Conservation (phyloP, 2,888 invertebrate genomes). For the Epinotia bilunana region DNA sequence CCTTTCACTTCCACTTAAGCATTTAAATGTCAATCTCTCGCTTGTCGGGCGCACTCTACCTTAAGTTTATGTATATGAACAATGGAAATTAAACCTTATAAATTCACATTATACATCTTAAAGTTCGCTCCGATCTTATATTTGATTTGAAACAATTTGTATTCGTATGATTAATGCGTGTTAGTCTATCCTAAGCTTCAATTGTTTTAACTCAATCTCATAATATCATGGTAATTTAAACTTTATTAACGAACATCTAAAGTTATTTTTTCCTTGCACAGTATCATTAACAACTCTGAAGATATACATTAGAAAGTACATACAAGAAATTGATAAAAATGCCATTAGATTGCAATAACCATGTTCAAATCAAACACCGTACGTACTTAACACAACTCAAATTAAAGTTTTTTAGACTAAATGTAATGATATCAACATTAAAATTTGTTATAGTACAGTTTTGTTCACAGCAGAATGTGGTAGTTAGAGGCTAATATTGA, state of each 20-base stretch:
- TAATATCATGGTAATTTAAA: conserved; percentile 49
- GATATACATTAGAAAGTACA: conserved; percentile 68
- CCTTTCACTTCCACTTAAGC: conserved; percentile 83
- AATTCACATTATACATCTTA: conserved; percentile 48
- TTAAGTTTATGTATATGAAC: conserved; percentile 55
- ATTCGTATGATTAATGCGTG: conserved; percentile 81
- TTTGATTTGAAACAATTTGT: conserved; percentile 76
- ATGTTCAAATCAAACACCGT: conserved; percentile 52
- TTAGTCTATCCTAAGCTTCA: conserved; percentile 61
- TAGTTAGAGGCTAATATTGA: conserved; percentile 27
- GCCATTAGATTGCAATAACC: conserved; percentile 70
- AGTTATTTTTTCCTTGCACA: conserved; percentile 44
- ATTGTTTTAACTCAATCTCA: conserved; percentile 52
- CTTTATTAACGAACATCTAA: conserved; percentile 47
- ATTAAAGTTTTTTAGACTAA: conserved; percentile 14
- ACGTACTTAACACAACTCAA: conserved; percentile 1
- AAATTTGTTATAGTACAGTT: conserved; percentile 9
- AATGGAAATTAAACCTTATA: conserved; percentile 54
- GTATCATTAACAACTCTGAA: conserved; percentile 50
- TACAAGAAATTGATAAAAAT: conserved; percentile 73
- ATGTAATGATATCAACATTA: conserved; percentile 27
- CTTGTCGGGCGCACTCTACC: conserved; percentile 62
- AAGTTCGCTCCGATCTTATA: conserved; percentile 48
- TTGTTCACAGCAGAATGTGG: conserved; percentile 18
- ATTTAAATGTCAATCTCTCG: conserved; percentile 83